Evolutionary conservation across 2,888 invertebrate genomes (phyloP).

Genomic region (Nemapogon koenigi): DNA sequence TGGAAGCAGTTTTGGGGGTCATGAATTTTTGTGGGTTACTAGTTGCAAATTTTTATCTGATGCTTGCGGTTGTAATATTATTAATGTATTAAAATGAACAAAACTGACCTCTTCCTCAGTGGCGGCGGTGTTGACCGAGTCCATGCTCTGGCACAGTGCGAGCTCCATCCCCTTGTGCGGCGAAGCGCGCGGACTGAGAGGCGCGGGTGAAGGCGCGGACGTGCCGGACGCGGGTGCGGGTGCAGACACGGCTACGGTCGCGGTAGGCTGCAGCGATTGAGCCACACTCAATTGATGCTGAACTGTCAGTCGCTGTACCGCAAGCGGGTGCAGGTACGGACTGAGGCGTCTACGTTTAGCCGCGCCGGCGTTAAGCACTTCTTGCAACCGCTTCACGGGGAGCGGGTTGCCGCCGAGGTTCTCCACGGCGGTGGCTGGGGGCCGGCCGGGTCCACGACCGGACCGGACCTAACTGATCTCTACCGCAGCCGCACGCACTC

Average conservation of each 20-base stretch:
- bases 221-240: constrained; percentile 32
- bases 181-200: constrained; percentile 34
- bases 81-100: too few relatives aligned
- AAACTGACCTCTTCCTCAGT: constrained; percentile 97
- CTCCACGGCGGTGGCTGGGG: constrained; percentile 60
- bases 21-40: too few relatives aligned
- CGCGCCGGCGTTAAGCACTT: constrained; percentile 65
- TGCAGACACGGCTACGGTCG: constrained; percentile 32
- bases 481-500: constrained; percentile 60
- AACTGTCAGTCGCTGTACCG: constrained; percentile 56
- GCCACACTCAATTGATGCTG: constrained; percentile 57
- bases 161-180: constrained; percentile 65
- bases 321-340: constrained; percentile 53
- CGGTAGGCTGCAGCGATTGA: constrained; percentile 38
- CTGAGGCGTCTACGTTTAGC: constrained; percentile 69
- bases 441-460: too few relatives aligned
- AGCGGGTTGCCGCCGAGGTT: constrained; percentile 63
- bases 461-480: background rate
- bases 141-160: constrained; percentile 95
- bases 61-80: too few relatives aligned
- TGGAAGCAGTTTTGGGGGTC: too few relatives aligned
- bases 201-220: constrained; percentile 52
- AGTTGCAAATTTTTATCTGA: too few relatives aligned
- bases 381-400: constrained; percentile 67
- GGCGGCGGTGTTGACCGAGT: constrained; percentile 94